Evolutionary conservation across 2,797 vertebrate genomes (phyloP), one percentile per base, ranked within the genome.

Genomic region (Anguilla marmorata): DNA sequence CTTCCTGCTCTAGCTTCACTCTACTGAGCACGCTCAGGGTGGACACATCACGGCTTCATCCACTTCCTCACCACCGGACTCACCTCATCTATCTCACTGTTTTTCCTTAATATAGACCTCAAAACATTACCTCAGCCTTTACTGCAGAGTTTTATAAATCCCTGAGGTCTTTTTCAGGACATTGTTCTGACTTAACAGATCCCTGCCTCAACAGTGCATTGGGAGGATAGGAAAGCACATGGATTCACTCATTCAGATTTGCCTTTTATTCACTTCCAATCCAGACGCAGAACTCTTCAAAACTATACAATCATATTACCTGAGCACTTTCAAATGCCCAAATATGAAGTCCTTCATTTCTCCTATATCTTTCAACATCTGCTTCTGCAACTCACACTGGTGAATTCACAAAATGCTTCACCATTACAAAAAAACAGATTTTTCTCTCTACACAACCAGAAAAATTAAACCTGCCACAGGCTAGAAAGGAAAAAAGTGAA

Each of bases 1-100:
- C 45, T 69, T 58, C 79, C 79, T 52, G 83, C 86, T 56, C 74
- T 41, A 24, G 72, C 84, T 41, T 86, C 74, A 88, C 63, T 58
- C 30, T 30, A 79, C 56, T 37, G 60, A 63, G 66, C 63, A 54
- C 41, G 21, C 33, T 45, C 21, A 24, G 27, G 86, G 82, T n/a
- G 54, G 58, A 48, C 37, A 14, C 21, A 85, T 48, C 19, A 84
- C 30, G 27, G 60, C 82, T 88, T 84, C 80, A 52, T 72, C 87
- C 56, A 48, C 86, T 83, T 69, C 6, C 58, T 69, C 66, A 30
- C 45, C 27, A 0, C 3, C 5, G 24, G n/a, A 41, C 41, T 24
- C 79, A 37, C 58, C 60, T 30, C 86, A 66, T 50, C 58, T 54
- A 60, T 76, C 45, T n/a, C 41, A 37, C 33, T 84, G 86, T 45